Base-by-base conservation (phyloP, 1,140 invertebrate genomes). In the Zaprionus nigranus region DNA sequence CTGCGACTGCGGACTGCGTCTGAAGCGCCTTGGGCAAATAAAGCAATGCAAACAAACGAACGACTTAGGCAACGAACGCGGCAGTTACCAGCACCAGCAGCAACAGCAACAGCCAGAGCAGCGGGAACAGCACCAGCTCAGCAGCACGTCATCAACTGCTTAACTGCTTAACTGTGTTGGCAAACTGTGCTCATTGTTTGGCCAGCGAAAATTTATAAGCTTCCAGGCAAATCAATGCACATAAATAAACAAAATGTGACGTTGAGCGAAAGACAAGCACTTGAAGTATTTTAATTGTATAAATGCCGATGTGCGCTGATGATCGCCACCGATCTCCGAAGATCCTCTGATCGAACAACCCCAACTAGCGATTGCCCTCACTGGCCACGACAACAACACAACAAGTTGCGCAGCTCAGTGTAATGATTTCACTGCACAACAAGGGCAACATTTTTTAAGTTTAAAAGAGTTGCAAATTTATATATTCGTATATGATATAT, bases 241-340 rank as follows among this genome's bases (percentile, higher is more conserved):
- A 88, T 88, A 88, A 88, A 88, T 88, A 88, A 88, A 84, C 75
- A 88, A 88, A 88, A 88, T 88, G 84, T 88, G 84, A 88, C 84
- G 78, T 88, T 88, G 85, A 88, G 85, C 85, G 85, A 90, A 90
- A 88, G 85, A 85, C 85, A 88, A 90, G 85, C 85, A 90, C 85
- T 90, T 90, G 85, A 91, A 91, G 82, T 91, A 91, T 91, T 91
- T 91, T 91, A 91, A 91, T 91, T 91, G 90, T 91, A 85, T 84
- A 90, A 91, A 91, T 91, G 85, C 90, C 90, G 83, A 46, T 46
- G 58, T 46, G 58, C 62, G 58, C 75, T 90, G 82, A 80, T 90
- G 85, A 90, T 85, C 80, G 71, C 58, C 76, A 65, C 51, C 71
- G 64, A 71, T 58, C 67, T 56, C 70, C 70, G 54, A 15, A 22